These are phyloP conservation scores for Pecten maximus DNA, from an alignment of 2,888 invertebrate genomes.

Conservation along the genomic window DNA sequence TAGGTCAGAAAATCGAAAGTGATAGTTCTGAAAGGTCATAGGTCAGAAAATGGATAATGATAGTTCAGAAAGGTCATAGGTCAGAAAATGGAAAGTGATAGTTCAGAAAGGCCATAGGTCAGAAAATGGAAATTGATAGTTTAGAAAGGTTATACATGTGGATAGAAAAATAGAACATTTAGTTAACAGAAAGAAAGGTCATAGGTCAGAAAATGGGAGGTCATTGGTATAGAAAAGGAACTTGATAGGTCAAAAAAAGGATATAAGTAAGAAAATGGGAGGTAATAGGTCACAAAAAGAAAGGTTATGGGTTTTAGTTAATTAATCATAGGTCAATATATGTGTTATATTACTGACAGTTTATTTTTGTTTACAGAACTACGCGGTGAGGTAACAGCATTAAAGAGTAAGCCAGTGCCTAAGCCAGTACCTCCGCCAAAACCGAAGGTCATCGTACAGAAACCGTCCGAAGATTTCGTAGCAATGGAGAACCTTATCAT, in stretches of 20 bases:
- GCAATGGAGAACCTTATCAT: conserved; percentile 78
- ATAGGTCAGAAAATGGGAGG: background rate
- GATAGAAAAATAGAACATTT: too few species aligned
- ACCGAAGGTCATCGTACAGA: conserved; percentile 78
- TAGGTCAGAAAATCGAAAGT: background rate
- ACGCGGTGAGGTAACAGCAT: conserved; percentile 62
- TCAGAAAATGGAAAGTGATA: background rate
- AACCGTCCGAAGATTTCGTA: conserved; percentile 75
- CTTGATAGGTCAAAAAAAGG: background rate
- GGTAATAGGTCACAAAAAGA: background rate
- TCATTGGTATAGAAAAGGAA: background rate
- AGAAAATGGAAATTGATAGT: background rate
- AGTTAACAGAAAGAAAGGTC: background rate
- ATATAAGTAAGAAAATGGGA: background rate
- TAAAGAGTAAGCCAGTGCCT: conserved; percentile 47
- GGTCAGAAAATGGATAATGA: background rate
- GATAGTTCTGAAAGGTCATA: background rate
- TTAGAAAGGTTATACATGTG: background rate
- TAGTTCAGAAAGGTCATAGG: background rate
- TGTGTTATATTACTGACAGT: background rate
- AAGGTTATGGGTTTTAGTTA: too few species aligned
- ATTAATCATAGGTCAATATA: too few species aligned
- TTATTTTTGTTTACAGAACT: conserved; percentile 59
- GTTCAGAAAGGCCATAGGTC: background rate
- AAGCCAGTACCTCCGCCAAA: conserved; percentile 77